Evolutionary conservation across 1,140 invertebrate genomes (phyloP).

Genomic region (Chelonus insularis): DNA sequence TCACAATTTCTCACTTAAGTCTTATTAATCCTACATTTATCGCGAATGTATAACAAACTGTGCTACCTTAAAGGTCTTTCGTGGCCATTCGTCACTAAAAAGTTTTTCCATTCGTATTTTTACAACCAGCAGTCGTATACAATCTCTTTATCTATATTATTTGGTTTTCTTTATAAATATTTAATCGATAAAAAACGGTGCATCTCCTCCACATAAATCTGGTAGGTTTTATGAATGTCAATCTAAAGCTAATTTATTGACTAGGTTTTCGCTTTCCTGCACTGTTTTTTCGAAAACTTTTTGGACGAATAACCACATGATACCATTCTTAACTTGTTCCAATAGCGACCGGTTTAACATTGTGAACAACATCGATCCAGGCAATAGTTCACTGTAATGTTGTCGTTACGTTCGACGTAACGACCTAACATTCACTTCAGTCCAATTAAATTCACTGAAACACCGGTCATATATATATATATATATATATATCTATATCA

Average conservation of each 20-base stretch:
- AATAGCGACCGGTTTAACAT: too few relatives aligned
- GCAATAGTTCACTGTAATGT: too few relatives aligned
- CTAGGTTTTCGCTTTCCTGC: slow-evolving; percentile 47
- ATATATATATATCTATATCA: too few relatives aligned
- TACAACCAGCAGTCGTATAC: slow-evolving; percentile 1
- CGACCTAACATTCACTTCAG: too few relatives aligned
- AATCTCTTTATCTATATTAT: not conserved
- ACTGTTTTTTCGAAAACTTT: too few relatives aligned
- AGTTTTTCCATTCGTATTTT: slow-evolving; percentile 10
- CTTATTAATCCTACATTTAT: slow-evolving; percentile 12
- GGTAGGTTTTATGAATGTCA: slow-evolving; percentile 35
- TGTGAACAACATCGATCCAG: too few relatives aligned
- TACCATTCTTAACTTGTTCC: too few relatives aligned
- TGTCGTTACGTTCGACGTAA: too few relatives aligned
- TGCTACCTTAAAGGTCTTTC: slow-evolving; percentile 24
- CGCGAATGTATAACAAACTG: slow-evolving; percentile 27
- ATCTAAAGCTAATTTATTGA: slow-evolving; percentile 60
- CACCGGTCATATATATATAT: too few relatives aligned
- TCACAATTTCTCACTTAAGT: slow-evolving; percentile 11
- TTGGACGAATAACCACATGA: too few relatives aligned
- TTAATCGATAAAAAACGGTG: not conserved
- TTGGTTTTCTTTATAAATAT: not conserved
- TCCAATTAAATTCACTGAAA: too few relatives aligned
- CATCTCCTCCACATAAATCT: slow-evolving; percentile 31
- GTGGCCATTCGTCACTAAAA: slow-evolving; percentile 28